Conservation (phyloP, 53 echinoderm and acorn worm genomes). For the Patiria pectinifera region DNA sequence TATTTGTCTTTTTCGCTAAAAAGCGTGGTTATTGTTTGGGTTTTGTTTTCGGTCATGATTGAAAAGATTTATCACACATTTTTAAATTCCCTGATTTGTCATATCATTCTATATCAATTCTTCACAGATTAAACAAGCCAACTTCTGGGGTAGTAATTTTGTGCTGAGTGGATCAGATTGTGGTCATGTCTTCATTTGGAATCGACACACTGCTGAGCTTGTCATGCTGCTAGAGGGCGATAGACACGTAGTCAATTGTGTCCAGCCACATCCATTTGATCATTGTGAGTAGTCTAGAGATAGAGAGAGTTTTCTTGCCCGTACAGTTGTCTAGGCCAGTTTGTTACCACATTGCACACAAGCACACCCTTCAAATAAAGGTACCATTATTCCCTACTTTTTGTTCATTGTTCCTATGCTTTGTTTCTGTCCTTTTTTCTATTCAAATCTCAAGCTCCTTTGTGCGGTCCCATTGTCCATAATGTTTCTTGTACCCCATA, state of each 20-base stretch:
- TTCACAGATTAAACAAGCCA: slow-evolving; percentile 88
- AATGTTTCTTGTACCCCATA: no score
- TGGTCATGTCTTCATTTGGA: slow-evolving; percentile 96
- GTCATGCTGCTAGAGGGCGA: slow-evolving; percentile 99
- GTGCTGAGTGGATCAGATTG: slow-evolving; percentile 99
- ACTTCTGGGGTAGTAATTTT: slow-evolving; percentile 96
- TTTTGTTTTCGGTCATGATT: no score
- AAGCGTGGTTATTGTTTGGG: no score
- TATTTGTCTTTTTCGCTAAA: no score
- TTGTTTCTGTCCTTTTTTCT: no score
- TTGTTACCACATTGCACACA: no score
- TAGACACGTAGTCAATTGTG: slow-evolving; percentile 98
- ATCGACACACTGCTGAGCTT: slow-evolving; percentile 82
- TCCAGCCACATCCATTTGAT: slow-evolving; percentile 97
- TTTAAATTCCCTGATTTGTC: neutral
- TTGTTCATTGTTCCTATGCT: no score
- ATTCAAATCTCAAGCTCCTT: no score
- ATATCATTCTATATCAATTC: neutral
- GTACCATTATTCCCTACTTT: no score
- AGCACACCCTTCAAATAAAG: no score
- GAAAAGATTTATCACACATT: neutral
- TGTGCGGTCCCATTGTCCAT: no score
- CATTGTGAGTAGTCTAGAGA: slow-evolving; percentile 76
- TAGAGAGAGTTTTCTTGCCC: neutral
- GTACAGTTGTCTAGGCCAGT: no score